Evolutionary conservation across 1,140 invertebrate genomes (phyloP).

Genomic region (Bombus polaris): DNA sequence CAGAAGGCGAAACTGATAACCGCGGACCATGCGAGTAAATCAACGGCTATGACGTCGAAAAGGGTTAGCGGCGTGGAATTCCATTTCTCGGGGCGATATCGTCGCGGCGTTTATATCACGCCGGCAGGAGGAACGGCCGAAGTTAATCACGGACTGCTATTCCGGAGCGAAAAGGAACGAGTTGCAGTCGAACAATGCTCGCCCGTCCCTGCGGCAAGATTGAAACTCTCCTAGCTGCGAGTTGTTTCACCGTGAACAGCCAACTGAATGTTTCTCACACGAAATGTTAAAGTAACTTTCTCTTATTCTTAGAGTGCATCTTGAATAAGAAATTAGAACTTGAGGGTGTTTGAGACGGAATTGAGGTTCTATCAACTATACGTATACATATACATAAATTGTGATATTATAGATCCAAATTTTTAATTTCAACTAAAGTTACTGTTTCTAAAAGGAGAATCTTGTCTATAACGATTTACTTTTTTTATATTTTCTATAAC

Average conservation of each 20-base stretch:
- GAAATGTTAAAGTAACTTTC: neutral
- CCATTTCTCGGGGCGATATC: slow-evolving; percentile 61
- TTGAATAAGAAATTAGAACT: too few species aligned
- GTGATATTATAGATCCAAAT: neutral
- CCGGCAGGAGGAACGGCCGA: slow-evolving; percentile 21
- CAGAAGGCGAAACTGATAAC: slow-evolving; percentile 51
- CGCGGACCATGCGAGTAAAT: slow-evolving; percentile 47
- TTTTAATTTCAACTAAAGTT: neutral
- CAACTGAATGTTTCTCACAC: neutral
- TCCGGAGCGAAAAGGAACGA: slow-evolving; percentile 38
- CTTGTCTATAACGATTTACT: too few species aligned
- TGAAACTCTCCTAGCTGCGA: slow-evolving; percentile 1
- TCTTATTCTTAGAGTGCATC: too few species aligned
- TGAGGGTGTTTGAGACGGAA: too few species aligned
- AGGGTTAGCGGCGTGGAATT: slow-evolving; percentile 56
- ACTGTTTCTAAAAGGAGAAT: neutral
- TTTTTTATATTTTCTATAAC: too few species aligned
- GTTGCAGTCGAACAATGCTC: slow-evolving; percentile 26
- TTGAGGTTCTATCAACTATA: too few species aligned
- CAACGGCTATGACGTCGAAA: slow-evolving; percentile 52
- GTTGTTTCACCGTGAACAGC: neutral
- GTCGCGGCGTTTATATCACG: slow-evolving; percentile 51
- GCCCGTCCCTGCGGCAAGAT: neutral
- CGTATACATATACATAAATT: neutral
- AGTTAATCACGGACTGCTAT: slow-evolving; percentile 45